phyloP scores from a whole-genome alignment of 2,888 invertebrate species.

The Drosophila mayaguana region DNA sequence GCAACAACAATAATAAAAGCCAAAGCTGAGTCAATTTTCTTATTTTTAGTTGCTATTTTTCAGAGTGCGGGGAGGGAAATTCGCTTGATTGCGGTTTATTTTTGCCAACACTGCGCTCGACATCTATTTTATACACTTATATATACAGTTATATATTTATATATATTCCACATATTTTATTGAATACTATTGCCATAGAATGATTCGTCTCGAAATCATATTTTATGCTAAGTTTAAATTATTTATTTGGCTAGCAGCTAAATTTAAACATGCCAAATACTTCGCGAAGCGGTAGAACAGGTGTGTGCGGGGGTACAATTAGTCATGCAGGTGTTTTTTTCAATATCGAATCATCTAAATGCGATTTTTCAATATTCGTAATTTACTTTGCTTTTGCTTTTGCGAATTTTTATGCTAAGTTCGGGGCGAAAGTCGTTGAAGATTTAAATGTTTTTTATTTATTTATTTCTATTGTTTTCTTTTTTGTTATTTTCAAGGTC shows the following conservation, averaged over 20 bases:
- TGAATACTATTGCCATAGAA: constrained; percentile 22
- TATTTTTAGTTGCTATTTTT: constrained; percentile 72
- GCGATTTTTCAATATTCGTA: constrained; percentile 47
- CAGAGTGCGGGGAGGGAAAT: constrained; percentile 27
- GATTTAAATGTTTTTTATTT: constrained; percentile 16
- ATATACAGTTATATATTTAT: constrained; percentile 27
- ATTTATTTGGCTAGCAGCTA: constrained; percentile 57
- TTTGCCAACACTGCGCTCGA: constrained; percentile 48
- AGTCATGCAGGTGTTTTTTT: constrained; percentile 72
- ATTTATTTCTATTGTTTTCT: constrained; percentile 1
- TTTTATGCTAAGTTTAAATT: constrained; percentile 64
- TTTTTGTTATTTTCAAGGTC: constrained; percentile 51
- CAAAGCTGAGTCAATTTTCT: constrained; percentile 74
- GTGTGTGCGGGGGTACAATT: constrained; percentile 23
- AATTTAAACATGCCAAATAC: constrained; percentile 56
- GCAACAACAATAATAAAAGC: constrained; percentile 46
- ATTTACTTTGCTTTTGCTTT: constrained; percentile 51
- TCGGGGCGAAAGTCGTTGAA: constrained; percentile 32
- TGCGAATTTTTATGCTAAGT: constrained; percentile 63
- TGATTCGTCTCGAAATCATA: constrained; percentile 36
- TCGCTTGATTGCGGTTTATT: constrained; percentile 58
- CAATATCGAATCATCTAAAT: constrained; percentile 52
- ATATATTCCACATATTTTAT: constrained; percentile 45
- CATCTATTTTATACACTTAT: constrained; percentile 40
- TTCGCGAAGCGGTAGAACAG: constrained; percentile 4